phyloP scores from a whole-genome alignment of 2,888 invertebrate genomes.

The Dasypolia templi region DNA sequence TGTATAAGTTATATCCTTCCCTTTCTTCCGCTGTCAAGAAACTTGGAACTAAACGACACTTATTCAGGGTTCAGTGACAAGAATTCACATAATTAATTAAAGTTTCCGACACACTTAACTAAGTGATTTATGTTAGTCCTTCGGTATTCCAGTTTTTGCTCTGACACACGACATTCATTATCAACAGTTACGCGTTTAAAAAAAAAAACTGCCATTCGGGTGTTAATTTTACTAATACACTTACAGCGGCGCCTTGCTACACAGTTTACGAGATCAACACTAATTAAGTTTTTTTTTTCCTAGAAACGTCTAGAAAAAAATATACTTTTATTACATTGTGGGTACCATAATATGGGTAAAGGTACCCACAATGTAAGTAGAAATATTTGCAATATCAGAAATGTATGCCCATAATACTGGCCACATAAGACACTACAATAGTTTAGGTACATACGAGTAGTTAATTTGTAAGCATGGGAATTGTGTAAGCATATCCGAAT shows the following conservation, averaged over 20 bases:
- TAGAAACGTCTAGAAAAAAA: too few relatives aligned
- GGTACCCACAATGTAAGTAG: neutral
- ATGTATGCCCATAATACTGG: neutral
- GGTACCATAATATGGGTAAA: too few relatives aligned
- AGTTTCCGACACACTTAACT: slow-evolving; percentile 81
- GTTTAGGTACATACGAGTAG: too few relatives aligned
- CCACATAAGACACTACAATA: neutral
- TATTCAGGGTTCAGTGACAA: slow-evolving; percentile 74
- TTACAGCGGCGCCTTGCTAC: slow-evolving; percentile 34
- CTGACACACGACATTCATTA: slow-evolving; percentile 86
- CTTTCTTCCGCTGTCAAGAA: slow-evolving; percentile 35
- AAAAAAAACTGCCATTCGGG: slow-evolving; percentile 63
- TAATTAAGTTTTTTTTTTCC: slow-evolving; percentile 11
- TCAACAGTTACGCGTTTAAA: slow-evolving; percentile 61
- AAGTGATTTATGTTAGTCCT: slow-evolving; percentile 82
- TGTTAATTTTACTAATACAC: slow-evolving; percentile 62
- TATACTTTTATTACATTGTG: too few relatives aligned
- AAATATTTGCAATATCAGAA: neutral
- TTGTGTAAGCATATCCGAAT: neutral
- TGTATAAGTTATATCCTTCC: neutral
- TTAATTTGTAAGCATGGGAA: neutral
- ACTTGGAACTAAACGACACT: slow-evolving; percentile 30
- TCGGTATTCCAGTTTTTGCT: slow-evolving; percentile 83
- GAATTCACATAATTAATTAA: slow-evolving; percentile 86
- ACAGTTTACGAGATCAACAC: slow-evolving; percentile 22